Conservation (phyloP, 2,797 vertebrate species). For the Staurois parvus region DNA sequence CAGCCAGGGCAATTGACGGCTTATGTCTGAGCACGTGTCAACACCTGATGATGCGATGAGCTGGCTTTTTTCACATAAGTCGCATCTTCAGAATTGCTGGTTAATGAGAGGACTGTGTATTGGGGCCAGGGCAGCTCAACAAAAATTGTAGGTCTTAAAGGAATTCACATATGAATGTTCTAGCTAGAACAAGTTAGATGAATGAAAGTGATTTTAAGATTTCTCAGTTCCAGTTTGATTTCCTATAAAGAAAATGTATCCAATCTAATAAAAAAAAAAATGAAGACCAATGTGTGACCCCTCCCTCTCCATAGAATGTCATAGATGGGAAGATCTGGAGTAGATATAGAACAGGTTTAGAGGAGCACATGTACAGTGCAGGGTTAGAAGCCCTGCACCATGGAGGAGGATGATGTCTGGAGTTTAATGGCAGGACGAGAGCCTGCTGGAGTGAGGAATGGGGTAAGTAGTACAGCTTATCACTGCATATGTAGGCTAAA, state of each 20-base stretch:
- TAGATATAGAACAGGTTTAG: too few relatives aligned
- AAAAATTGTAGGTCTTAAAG: neutral
- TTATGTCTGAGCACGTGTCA: slow-evolving; percentile 42
- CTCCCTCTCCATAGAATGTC: too few relatives aligned
- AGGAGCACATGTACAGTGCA: too few relatives aligned
- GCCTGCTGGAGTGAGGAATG: too few relatives aligned
- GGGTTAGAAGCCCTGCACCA: too few relatives aligned
- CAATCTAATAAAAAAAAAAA: too few relatives aligned
- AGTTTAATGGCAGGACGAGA: too few relatives aligned
- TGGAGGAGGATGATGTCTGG: too few relatives aligned
- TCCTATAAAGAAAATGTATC: neutral
- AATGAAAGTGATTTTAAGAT: neutral
- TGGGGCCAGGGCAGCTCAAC: slow-evolving; percentile 3
- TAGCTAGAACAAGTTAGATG: neutral
- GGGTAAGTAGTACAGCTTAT: too few relatives aligned
- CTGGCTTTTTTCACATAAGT: slow-evolving; percentile 1
- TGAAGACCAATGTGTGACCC: too few relatives aligned
- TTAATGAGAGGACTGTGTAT: slow-evolving; percentile 11
- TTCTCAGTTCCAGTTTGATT: neutral
- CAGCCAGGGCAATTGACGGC: slow-evolving; percentile 48
- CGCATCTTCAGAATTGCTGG: neutral
- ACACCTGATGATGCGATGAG: slow-evolving; percentile 16
- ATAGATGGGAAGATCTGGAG: too few relatives aligned
- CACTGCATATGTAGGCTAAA: too few relatives aligned
- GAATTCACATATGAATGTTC: neutral